Percentiles rank a stretch among this genome's conserved stretches.
Evolutionary conservation across 1,140 invertebrate species (phyloP).

Genomic region (Euschistus heros): DNA sequence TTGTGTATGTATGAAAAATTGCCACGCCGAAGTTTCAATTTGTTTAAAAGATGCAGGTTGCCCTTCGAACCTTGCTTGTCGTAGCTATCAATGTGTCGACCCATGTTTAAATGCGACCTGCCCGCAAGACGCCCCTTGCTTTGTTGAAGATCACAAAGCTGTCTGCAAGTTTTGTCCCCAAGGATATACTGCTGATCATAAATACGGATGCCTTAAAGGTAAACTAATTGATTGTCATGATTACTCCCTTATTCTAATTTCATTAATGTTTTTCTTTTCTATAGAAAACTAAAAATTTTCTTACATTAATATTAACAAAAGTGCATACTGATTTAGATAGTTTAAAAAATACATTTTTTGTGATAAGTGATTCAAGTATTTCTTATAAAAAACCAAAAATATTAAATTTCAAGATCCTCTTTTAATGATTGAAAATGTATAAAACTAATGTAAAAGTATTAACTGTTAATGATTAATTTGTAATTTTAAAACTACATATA

Average conservation of each 20-base stretch:
- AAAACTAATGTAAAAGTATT: too few relatives aligned
- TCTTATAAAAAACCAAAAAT: too few relatives aligned
- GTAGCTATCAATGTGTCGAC: constrained; percentile 80
- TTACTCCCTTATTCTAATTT: neutral
- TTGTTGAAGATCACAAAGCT: constrained; percentile 83
- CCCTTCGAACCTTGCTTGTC: constrained; percentile 68
- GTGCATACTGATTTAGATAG: too few relatives aligned
- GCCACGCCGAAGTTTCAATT: constrained; percentile 72
- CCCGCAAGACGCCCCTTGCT: constrained; percentile 70
- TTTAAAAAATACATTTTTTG: too few relatives aligned
- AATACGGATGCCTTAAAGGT: constrained; percentile 91
- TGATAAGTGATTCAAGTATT: too few relatives aligned
- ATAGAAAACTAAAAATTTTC: neutral
- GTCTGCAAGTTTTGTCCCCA: constrained; percentile 88
- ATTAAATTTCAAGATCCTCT: too few relatives aligned
- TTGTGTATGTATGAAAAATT: constrained; percentile 77
- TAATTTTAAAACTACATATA: too few relatives aligned
- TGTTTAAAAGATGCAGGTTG: constrained; percentile 81
- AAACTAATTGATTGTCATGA: constrained; percentile 36
- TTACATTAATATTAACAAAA: too few relatives aligned
- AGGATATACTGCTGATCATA: constrained; percentile 76
- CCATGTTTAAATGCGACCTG: constrained; percentile 71
- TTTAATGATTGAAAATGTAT: too few relatives aligned
- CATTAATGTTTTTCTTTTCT: neutral
- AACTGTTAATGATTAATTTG: too few relatives aligned